Conservation (phyloP, 1,140 invertebrate species). For the Meloidogyne hapla region DNA sequence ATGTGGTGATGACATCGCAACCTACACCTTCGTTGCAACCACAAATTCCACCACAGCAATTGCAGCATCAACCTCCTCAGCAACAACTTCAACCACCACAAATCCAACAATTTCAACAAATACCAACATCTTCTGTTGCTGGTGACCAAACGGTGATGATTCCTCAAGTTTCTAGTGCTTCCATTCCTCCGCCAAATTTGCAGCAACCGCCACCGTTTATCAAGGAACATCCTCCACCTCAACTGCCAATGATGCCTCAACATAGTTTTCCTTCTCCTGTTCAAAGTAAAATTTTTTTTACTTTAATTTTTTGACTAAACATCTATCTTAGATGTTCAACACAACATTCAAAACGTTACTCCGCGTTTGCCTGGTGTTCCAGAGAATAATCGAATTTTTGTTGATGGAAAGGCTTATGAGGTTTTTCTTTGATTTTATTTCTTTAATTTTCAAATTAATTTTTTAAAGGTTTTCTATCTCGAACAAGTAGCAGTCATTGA, state of each 20-base stretch:
- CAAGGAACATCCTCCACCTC: slow-evolving; percentile 7
- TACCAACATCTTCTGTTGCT: neutral
- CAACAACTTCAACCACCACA: neutral
- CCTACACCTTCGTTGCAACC: slow-evolving; percentile 5
- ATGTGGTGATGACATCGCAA: neutral
- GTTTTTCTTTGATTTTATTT: slow-evolving; percentile 42
- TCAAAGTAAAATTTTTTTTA: neutral
- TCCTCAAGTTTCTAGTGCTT: neutral
- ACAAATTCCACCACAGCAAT: slow-evolving; percentile 4
- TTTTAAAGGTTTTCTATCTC: slow-evolving; percentile 55
- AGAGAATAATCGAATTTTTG: slow-evolving; percentile 62
- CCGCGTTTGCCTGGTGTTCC: slow-evolving; percentile 53
- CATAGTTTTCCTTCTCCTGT: neutral
- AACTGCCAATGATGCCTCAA: neutral
- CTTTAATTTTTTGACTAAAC: neutral
- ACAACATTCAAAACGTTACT: slow-evolving; percentile 51
- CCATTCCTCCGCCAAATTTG: neutral
- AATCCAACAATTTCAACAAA: neutral
- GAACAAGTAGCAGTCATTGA: slow-evolving; percentile 60
- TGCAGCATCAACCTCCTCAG: neutral
- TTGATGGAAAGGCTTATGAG: slow-evolving; percentile 63
- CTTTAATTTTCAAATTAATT: neutral
- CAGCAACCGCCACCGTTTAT: slow-evolving; percentile 10
- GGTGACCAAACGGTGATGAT: neutral
- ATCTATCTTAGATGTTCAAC: neutral